phyloP scores from a whole-genome alignment of 2,113 vertebrate genomes.

The Bubo scandiacus region DNA sequence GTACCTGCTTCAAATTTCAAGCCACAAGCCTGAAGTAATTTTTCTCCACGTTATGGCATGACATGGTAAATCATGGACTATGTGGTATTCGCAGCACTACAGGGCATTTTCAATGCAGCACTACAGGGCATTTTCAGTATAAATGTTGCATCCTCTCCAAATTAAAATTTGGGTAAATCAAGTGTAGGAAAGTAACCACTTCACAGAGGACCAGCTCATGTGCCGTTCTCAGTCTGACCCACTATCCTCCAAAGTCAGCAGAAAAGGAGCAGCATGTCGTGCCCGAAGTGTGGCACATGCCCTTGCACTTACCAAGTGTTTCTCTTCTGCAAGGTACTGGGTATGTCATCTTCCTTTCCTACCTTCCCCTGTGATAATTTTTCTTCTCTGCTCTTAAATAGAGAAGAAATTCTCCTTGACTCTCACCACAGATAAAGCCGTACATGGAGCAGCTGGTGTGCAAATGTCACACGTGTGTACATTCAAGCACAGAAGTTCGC shows the following conservation, averaged over 20 bases:
- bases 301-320: fast-evolving
- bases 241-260: background rate
- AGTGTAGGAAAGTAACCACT: background rate
- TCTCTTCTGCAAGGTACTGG: background rate
- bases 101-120: background rate
- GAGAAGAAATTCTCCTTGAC: background rate
- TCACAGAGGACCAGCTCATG: background rate
- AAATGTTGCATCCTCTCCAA: background rate
- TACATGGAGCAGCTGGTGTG: background rate
- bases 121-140: background rate
- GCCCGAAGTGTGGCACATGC: fast-evolving
- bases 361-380: background rate
- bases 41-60: background rate
- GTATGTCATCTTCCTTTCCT: background rate
- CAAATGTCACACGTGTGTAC: background rate
- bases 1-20: background rate
- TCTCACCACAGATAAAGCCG: background rate
- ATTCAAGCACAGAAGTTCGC: background rate
- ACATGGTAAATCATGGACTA: background rate
- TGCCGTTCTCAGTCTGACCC: background rate
- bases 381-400: background rate
- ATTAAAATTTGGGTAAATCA: background rate
- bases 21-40: background rate
- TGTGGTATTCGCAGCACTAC: background rate
- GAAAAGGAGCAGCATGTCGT: background rate